These are phyloP conservation scores for Drosophila ohnishii DNA, from an alignment of 1,140 invertebrate genomes.

Conservation along the genomic window DNA sequence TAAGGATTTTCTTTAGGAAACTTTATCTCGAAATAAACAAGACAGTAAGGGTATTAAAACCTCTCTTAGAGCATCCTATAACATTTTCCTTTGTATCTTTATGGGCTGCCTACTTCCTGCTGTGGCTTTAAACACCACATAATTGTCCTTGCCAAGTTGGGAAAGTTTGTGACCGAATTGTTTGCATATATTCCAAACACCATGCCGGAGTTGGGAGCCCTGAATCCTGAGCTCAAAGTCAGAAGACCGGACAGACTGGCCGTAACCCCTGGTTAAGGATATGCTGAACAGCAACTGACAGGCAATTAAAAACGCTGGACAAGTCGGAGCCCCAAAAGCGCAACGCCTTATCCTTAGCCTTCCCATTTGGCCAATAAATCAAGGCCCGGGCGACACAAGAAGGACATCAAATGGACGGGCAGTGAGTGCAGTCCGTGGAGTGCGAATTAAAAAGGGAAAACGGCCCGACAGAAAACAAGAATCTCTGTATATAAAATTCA, in stretches of 20 bases:
- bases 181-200: conserved; percentile 46
- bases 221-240: background rate
- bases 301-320: conserved; percentile 72
- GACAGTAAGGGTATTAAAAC: background rate
- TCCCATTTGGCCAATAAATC: conserved; percentile 65
- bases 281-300: conserved; percentile 59
- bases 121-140: conserved; percentile 49
- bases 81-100: background rate
- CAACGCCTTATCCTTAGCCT: conserved; percentile 38
- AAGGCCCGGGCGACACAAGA: conserved; percentile 51
- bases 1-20: background rate
- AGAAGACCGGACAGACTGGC: background rate
- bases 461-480: conserved; percentile 17
- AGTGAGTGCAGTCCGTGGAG: conserved; percentile 39
- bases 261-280: conserved; percentile 17
- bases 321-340: conserved; percentile 56
- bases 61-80: background rate
- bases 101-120: conserved; percentile 2
- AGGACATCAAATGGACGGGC: conserved; percentile 57
- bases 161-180: conserved; percentile 49
- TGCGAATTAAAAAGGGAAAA: conserved; percentile 40
- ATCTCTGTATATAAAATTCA: conserved; percentile 71
- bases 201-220: background rate
- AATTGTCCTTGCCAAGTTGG: conserved; percentile 57
- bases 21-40: too few species aligned